phyloP scores from a whole-genome alignment of 2,888 invertebrate species.

The Elysia crispata region DNA sequence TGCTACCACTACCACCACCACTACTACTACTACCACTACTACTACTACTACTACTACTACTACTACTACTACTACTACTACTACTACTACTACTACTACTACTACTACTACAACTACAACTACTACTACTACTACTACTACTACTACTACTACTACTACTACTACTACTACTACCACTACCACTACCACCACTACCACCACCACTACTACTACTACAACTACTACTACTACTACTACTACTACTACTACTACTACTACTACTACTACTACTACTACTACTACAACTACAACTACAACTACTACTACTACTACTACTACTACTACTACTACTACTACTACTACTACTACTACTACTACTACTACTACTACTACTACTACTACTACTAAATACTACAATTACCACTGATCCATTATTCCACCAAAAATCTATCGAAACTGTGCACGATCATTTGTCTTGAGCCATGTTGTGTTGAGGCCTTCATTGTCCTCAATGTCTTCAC shows the following conservation, averaged over 20 bases:
- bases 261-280: neutral
- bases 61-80: constrained; percentile 43
- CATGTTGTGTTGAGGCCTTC: too few species aligned
- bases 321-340: neutral
- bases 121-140: constrained; percentile 13
- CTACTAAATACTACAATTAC: too few species aligned
- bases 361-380: too few species aligned
- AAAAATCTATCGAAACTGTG: too few species aligned
- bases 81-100: constrained; percentile 46
- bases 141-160: constrained; percentile 37
- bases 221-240: neutral
- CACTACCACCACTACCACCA: neutral
- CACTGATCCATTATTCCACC: neutral
- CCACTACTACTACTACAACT: neutral
- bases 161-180: constrained; percentile 37
- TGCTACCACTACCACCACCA: too few species aligned
- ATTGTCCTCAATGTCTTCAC: too few species aligned
- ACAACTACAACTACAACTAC: too few species aligned
- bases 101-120: constrained; percentile 1
- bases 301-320: neutral
- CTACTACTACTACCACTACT: constrained; percentile 5
- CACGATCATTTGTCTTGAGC: too few species aligned
- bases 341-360: too few species aligned
- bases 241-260: neutral
- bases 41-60: constrained; percentile 31